These are phyloP conservation scores for Datnioides undecimradiatus DNA, from an alignment of 2,113 vertebrate species.

Conservation along the genomic window DNA sequence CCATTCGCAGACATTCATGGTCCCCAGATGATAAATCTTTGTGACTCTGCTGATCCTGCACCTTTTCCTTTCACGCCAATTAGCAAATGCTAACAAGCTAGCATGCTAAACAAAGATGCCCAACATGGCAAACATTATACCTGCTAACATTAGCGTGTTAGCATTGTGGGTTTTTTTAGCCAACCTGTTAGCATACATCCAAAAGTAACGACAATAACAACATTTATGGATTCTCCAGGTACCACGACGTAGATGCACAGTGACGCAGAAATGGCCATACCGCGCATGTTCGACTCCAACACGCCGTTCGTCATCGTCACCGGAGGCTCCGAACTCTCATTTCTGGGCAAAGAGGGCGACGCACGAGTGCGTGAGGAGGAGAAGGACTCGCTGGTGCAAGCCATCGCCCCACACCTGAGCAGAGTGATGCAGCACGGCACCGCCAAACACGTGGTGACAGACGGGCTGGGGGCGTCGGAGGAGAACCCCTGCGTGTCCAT, in stretches of 20 bases:
- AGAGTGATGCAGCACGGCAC: conserved; percentile 88
- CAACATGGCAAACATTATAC: neutral
- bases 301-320: conserved; percentile 50
- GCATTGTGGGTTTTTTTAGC: too few relatives aligned
- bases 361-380: conserved; percentile 45
- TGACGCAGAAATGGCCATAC: conserved; percentile 70
- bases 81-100: neutral
- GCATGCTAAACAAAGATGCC: too few relatives aligned
- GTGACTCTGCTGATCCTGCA: too few relatives aligned
- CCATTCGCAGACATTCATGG: neutral
- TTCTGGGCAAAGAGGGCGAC: conserved; percentile 54
- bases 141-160: neutral
- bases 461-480: conserved; percentile 69
- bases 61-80: neutral
- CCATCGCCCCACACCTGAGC: conserved; percentile 52
- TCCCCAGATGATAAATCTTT: neutral
- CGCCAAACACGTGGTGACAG: conserved; percentile 84
- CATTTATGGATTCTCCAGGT: neutral
- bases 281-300: conserved; percentile 67
- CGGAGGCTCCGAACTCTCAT: conserved; percentile 37
- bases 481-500: conserved; percentile 82
- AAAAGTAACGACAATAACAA: neutral
- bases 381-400: conserved; percentile 52
- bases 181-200: neutral
- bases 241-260: neutral